Base-by-base conservation (phyloP, 1,140 invertebrate species). In the Ericerus pela region DNA sequence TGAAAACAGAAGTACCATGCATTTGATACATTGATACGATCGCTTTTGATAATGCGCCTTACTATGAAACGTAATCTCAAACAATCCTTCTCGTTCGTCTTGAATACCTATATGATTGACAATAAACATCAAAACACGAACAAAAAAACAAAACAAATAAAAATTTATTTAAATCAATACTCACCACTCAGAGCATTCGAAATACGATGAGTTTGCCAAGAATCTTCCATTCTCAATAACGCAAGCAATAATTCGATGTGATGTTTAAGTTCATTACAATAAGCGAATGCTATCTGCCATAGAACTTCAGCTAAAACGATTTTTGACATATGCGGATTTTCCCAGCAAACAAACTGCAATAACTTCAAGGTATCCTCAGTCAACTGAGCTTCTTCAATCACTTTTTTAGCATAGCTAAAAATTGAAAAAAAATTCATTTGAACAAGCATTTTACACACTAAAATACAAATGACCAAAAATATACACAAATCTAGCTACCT, bases 21-120 rank as follows among this genome's bases (percentile, higher is more conserved):
- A 89, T 72, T 97, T 96, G 30, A 96, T 93, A 69, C 93, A 96
- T 67, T 95, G 90, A 72, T 97, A 97, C 30, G 91, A 89, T 60
- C 92, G 73, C 71, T 96, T 96, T 69, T 96, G 92, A 69, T 96
- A 94, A 72, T 95, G 89, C 61, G 83, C 88, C 67, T 94, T 95
- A 27, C 87, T 87, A 56, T 87, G 79, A 61, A 84, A 78, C 65
- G 96, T 94, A 47, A 86, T 96, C 63, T 96, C 93, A 65, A 96
- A 82, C 27, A 97, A 72, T 1, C 92, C 92, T 67, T 95, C 91
- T 20, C 88, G 76, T 62, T 96, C 91, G 59, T 95, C 89, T 1
- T 84, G 86, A 43, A 94, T 81, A 59, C 86, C 81, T 80, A 58
- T n/a, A 51, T 38, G 18, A 43, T 8, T 43, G n/a, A n/a, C n/a